These are phyloP conservation scores for Caenorhabditis uteleia DNA, from an alignment of 2,888 invertebrate genomes.

Conservation along the genomic window DNA sequence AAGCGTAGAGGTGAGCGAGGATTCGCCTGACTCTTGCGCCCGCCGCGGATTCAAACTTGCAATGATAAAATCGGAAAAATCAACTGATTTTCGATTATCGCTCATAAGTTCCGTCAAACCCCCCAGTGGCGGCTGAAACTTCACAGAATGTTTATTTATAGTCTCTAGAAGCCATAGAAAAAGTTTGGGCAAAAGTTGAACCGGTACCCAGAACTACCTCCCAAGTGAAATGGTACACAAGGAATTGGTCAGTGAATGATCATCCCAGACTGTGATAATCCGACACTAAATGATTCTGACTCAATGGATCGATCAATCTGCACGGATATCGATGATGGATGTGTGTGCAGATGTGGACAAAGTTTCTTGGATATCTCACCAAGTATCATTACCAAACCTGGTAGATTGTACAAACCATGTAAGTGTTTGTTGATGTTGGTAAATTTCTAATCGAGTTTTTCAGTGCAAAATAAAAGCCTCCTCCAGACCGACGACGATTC, in stretches of 20 bases:
- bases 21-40: too few relatives aligned
- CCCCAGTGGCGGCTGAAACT: too few relatives aligned
- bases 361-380: constrained; percentile 69
- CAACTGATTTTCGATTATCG: too few relatives aligned
- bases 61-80: too few relatives aligned
- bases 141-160: too few relatives aligned
- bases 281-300: constrained; percentile 64
- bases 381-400: constrained; percentile 58
- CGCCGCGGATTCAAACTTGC: too few relatives aligned
- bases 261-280: constrained; percentile 66
- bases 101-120: too few relatives aligned
- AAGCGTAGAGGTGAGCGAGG: too few relatives aligned
- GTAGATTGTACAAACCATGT: constrained; percentile 67
- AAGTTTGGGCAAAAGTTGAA: too few relatives aligned
- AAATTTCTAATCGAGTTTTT: constrained; percentile 12
- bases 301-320: constrained; percentile 64
- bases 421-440: constrained; percentile 5
- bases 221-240: constrained; percentile 66
- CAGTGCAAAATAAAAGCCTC: constrained; percentile 66
- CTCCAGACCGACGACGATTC: constrained; percentile 57
- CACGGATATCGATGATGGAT: constrained; percentile 67
- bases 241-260: constrained; percentile 66
- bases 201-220: too few relatives aligned
- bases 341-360: constrained; percentile 59
- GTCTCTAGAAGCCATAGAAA: too few relatives aligned